Evolutionary conservation across 2,113 vertebrate species (phyloP).

Genomic region (Ceuthmochares aereus): DNA sequence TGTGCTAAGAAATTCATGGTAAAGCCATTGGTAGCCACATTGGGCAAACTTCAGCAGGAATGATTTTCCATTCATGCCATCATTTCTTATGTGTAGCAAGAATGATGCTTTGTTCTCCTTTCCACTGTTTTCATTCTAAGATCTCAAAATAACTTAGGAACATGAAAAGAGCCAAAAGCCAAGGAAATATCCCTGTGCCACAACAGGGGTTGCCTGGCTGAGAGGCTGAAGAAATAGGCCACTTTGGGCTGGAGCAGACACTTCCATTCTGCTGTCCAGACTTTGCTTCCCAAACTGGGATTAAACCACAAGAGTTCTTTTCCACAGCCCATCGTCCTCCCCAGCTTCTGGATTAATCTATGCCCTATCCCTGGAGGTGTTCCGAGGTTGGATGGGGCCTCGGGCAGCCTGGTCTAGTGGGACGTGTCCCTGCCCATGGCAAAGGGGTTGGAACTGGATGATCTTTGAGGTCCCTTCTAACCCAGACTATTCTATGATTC

Average conservation of each 20-base stretch:
- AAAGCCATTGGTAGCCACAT: not conserved
- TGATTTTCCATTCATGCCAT: not conserved
- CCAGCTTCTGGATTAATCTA: not conserved
- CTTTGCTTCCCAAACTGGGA: not conserved
- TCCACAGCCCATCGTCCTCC: not conserved
- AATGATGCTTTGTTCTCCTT: not conserved
- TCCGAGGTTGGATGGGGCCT: no score
- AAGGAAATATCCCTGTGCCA: not conserved
- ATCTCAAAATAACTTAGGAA: not conserved
- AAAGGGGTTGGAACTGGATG: no score
- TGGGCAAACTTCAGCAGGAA: not conserved
- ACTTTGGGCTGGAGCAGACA: not conserved
- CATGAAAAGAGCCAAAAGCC: no score
- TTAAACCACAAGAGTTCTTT: not conserved
- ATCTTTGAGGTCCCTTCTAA: no score
- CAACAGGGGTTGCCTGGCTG: not conserved
- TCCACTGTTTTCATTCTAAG: not conserved
- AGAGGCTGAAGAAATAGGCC: not conserved
- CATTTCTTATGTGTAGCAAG: not conserved
- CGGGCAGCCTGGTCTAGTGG: no score
- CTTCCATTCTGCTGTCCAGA: not conserved
- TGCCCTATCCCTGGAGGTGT: no score
- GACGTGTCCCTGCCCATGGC: no score
- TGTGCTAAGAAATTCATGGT: not conserved
- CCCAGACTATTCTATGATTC: no score